phyloP scores from a whole-genome alignment of 2,113 vertebrate genomes.

The Spheniscus mendiculus region DNA sequence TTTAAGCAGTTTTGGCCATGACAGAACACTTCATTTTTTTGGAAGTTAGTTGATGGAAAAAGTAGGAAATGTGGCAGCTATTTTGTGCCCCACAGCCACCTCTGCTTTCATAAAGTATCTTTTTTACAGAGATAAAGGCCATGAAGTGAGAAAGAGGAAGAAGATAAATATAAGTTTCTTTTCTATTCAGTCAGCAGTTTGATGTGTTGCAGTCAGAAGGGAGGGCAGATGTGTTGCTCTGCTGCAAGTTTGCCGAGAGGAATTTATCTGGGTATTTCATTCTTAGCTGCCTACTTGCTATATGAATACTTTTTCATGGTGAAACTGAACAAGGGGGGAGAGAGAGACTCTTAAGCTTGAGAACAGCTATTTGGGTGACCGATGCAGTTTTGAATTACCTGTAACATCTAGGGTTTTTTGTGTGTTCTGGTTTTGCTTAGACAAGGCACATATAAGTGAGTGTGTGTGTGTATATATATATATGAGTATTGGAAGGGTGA shows the following conservation, averaged over 20 bases:
- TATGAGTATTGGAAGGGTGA: background rate
- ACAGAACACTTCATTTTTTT: background rate
- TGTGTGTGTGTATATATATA: background rate
- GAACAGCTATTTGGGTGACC: background rate
- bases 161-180: background rate
- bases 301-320: background rate
- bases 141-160: background rate
- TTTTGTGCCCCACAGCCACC: background rate
- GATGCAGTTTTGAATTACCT: background rate
- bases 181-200: background rate
- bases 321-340: background rate
- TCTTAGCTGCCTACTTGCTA: background rate
- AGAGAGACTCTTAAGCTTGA: background rate
- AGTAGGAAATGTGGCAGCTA: background rate
- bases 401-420: background rate
- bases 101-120: background rate
- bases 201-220: background rate
- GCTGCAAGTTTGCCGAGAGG: background rate
- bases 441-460: background rate
- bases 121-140: background rate
- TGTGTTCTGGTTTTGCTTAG: background rate
- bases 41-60: background rate
- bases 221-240: background rate
- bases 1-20: background rate
- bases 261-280: background rate